Base-by-base conservation (phyloP, 2,797 vertebrate genomes). In the Carcharodon carcharias region DNA sequence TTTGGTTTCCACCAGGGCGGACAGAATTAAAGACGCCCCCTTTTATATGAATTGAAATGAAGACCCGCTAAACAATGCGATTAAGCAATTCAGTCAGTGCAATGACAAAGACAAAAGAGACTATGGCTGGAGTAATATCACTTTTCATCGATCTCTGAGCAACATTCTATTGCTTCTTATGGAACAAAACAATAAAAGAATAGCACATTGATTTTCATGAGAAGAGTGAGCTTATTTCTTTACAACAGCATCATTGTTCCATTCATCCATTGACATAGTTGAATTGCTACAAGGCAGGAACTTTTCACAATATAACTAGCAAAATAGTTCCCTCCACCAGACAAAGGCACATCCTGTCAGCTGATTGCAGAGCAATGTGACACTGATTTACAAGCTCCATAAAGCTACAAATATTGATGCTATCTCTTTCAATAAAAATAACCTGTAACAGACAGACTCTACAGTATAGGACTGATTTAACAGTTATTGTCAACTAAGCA, bases 161-260 rank as follows among this genome's bases (percentile, higher is more conserved):
- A 93, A 23, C 91, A 26, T 93, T 93, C 91, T 93, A 93, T 93
- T 93, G 63, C 91, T 93, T 93, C n/a, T 93, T 93, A 93, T 61
- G 88, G 88, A 91, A 91, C 91, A 93, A 93, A 93, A 93, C 91
- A 93, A 93, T 93, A 67, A 93, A 93, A 93, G 63, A 65, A 93
- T 93, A 67, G 91, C 91, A 67, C 61, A 93, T 93, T 93, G 91
- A 93, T 93, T 93, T 93, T 93, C 91, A 93, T 93, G 91, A 45
- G 63, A 67, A 93, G 91, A 45, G 91, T 21, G 63, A 67, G 91
- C 91, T 93, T 18, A 67, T 40, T 93, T 93, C 91, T 93, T 93
- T 93, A 67, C 91, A 93, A 45, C 40, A 45, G n/a, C n/a, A 67
- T n/a, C 21, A 93, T 93, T 93, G 67, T 67, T 45, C 91, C 91